These are phyloP conservation scores for Scatophagus argus DNA, from an alignment of 2,113 vertebrate species.

Conservation along the genomic window DNA sequence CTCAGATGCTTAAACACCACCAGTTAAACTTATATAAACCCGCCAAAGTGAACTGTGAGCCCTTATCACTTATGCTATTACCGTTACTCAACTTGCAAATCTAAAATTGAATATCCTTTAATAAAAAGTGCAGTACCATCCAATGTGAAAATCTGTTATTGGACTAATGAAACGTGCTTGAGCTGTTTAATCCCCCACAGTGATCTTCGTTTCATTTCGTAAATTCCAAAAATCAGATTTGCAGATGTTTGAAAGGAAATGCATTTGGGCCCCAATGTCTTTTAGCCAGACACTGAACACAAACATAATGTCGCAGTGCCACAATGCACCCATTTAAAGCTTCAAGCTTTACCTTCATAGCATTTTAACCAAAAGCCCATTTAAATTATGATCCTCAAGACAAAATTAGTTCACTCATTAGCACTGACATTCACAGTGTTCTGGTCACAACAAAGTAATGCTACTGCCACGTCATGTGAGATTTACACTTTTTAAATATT, in stretches of 20 bases:
- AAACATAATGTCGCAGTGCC: not conserved
- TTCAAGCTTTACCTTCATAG: too few species aligned
- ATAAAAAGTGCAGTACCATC: not conserved
- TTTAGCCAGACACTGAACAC: not conserved
- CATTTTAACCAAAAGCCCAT: not conserved
- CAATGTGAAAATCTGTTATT: too few species aligned
- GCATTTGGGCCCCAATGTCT: too few species aligned
- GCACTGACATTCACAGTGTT: not conserved
- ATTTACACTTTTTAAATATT: too few species aligned
- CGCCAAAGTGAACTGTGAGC: too few species aligned
- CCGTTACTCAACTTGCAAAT: not conserved
- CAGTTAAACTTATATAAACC: slow-evolving; percentile 8
- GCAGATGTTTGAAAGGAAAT: too few species aligned
- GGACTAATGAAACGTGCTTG: too few species aligned
- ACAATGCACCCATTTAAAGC: too few species aligned
- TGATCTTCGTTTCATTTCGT: too few species aligned
- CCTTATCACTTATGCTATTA: not conserved
- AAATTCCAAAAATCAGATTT: too few species aligned
- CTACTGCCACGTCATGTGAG: too few species aligned
- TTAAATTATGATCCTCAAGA: not conserved
- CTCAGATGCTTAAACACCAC: not conserved
- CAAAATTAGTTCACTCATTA: not conserved
- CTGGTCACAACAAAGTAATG: not conserved
- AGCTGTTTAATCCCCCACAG: too few species aligned
- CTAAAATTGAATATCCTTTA: not conserved